Evolutionary conservation across 2,888 invertebrate species (phyloP), one percentile per base, ranked within the genome.

Genomic region (Caenorhabditis sp.): DNA sequence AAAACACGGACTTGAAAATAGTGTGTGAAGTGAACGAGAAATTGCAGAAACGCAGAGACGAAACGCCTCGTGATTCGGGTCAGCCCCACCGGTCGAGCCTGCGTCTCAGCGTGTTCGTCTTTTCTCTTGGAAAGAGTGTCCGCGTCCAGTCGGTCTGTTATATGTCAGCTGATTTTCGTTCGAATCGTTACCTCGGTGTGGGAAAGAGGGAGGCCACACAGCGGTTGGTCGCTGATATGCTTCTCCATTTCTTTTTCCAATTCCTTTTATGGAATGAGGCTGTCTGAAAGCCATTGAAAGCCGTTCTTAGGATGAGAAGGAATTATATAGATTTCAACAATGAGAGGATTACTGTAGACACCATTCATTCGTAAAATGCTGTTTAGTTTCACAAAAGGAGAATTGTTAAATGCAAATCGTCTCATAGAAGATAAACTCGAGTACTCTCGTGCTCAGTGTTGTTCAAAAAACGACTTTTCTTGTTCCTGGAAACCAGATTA

Each of bases 31-130:
- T 35, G 22, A 38, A 38, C 35, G 68, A 24, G 19, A 22, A 22
- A 1, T 4, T 16, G 22, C 16, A 35, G 68, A 68, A 54, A 41
- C 68, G 68, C 68, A 68, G 68, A 54, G 68, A 68, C 51, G 68
- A 68, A 68, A 51, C 54, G 54, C 54, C 68, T 68, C 74, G 74
- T 74, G 74, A 74, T 74, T 74, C 64, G 74, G 74, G 74, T 74
- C 74, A 74, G 68, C 54, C 68, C 47, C 68, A 68, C 68, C 68
- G 68, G 54, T 68, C 51, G 68, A 19, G 38, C 54, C 68, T 68
- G 68, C 68, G 68, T 68, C 68, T 68, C 68, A 26, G 59, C 41
- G 72, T 58, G 70, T 59, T 59, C 70, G 47, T 38, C 41, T 44
- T 58, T 44, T 70, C 58, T 70, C 58, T 26, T 58, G 6, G 31